Percentiles rank a stretch among this genome's conserved stretches.
Evolutionary conservation across 2,797 vertebrate species (phyloP).

Genomic region (Eleutherodactylus coqui): DNA sequence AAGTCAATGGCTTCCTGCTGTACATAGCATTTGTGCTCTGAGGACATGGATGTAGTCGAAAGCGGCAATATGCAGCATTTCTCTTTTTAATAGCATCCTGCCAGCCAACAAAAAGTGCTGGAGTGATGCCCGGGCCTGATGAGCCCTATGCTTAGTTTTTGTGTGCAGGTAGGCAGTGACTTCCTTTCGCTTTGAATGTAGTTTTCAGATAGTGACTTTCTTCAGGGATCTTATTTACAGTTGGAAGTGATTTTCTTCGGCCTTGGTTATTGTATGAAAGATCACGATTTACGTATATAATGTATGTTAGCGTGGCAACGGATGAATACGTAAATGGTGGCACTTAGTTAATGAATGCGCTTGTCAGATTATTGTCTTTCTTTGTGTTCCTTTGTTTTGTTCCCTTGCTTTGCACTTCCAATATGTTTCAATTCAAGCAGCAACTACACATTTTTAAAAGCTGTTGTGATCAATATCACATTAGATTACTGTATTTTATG

Average conservation of each 20-base stretch:
- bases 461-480: slow-evolving; percentile 40
- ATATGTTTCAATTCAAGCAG: neutral
- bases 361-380: neutral
- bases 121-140: too few species aligned
- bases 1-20: too few species aligned
- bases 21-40: too few species aligned
- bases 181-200: too few species aligned
- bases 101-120: too few species aligned
- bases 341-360: neutral
- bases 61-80: too few species aligned
- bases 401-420: neutral
- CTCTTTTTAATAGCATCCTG: too few species aligned
- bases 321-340: neutral
- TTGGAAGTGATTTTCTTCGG: neutral
- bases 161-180: neutral
- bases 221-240: too few species aligned
- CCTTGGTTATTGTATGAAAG: too few species aligned
- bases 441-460: slow-evolving; percentile 5
- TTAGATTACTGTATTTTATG: slow-evolving; percentile 36
- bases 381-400: neutral
- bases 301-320: neutral
- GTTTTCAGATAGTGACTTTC: neutral
- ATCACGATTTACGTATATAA: neutral
- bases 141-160: neutral
- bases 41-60: too few species aligned